phyloP scores from a whole-genome alignment of 2,888 invertebrate species.

The Epiblema foenella region DNA sequence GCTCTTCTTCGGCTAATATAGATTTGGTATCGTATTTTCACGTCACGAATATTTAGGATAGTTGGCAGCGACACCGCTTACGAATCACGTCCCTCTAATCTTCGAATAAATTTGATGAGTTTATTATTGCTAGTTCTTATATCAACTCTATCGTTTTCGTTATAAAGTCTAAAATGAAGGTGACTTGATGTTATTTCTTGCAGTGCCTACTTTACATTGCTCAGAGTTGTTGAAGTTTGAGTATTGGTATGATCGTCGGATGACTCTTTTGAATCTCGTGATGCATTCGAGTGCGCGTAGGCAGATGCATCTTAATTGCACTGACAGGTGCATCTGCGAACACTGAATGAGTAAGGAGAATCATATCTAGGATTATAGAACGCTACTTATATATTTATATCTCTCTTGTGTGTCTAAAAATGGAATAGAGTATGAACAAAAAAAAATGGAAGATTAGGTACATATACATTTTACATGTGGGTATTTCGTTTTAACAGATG shows the following conservation, averaged over 20 bases:
- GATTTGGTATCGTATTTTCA: constrained; percentile 33
- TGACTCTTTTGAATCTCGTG: constrained; percentile 1
- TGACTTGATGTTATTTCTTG: not conserved
- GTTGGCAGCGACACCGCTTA: constrained; percentile 23
- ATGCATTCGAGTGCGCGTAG: constrained; percentile 20
- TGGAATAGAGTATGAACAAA: too few species aligned
- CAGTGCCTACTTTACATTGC: not conserved
- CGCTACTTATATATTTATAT: not conserved
- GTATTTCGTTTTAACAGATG: not conserved
- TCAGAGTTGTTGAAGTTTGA: not conserved
- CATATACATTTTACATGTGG: too few species aligned
- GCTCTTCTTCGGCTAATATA: constrained; percentile 13
- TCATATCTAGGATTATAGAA: not conserved
- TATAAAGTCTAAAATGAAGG: constrained; percentile 1
- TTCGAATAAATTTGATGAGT: constrained; percentile 28
- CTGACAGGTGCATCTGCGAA: constrained; percentile 13
- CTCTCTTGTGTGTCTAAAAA: not conserved
- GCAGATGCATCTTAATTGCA: constrained; percentile 15
- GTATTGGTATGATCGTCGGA: constrained; percentile 5
- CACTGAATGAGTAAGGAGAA: constrained; percentile 2
- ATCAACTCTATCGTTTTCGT: not conserved
- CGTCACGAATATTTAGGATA: constrained; percentile 32
- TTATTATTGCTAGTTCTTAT: not conserved
- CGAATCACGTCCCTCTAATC: constrained; percentile 15
- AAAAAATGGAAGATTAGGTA: too few species aligned